Percentiles rank a stretch among this genome's conserved stretches.
phyloP scores from a whole-genome alignment of 2,113 vertebrate genomes.

The Cranoglanis bouderius region DNA sequence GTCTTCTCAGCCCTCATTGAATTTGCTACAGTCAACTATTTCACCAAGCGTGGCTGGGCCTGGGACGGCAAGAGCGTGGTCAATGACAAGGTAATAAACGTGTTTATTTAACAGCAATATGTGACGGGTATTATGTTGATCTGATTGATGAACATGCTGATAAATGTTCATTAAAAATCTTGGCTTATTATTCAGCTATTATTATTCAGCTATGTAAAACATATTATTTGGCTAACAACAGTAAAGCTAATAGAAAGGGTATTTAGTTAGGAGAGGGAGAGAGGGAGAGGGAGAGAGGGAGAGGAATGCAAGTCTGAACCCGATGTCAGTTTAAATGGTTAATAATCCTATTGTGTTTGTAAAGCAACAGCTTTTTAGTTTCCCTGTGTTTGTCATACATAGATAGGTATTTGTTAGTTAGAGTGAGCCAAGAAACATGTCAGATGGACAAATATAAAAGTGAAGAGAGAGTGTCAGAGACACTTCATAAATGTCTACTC shows the following conservation, averaged over 20 bases:
- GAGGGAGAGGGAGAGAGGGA: too few species aligned
- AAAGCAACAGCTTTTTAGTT: neutral
- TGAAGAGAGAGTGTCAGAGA: neutral
- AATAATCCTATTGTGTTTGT: neutral
- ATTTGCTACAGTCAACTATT: constrained; percentile 98
- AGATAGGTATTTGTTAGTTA: neutral
- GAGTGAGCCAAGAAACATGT: neutral
- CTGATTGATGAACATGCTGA: neutral
- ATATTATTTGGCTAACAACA: neutral
- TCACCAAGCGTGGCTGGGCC: constrained; percentile 98
- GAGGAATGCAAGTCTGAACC: neutral
- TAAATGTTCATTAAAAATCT: neutral
- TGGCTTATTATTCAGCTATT: neutral
- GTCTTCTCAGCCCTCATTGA: constrained; percentile 98
- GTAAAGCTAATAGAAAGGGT: neutral
- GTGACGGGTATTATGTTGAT: constrained; percentile 35
- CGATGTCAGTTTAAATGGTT: neutral
- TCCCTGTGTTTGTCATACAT: neutral
- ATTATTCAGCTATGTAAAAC: neutral
- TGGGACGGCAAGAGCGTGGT: constrained; percentile 98
- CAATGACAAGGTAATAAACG: constrained; percentile 90
- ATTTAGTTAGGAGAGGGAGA: neutral
- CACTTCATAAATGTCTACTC: neutral
- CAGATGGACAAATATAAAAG: neutral
- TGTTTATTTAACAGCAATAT: constrained; percentile 43